Evolutionary conservation across 2,113 vertebrate genomes (phyloP).

Genomic region (Ovis canadensis): DNA sequence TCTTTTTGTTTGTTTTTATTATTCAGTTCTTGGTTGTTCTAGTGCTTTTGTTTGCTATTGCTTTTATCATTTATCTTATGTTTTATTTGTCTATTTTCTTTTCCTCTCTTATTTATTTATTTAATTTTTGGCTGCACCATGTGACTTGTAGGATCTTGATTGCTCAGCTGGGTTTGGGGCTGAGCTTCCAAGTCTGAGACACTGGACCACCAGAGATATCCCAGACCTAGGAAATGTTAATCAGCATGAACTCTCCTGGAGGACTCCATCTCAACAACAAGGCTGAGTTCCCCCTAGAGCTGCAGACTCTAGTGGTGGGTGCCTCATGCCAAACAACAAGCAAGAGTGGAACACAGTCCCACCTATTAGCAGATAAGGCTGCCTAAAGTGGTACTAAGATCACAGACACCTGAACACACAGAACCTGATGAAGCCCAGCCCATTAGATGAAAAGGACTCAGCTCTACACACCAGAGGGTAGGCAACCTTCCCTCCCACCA

Average conservation of each 20-base stretch:
- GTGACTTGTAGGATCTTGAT: not conserved
- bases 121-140: not conserved
- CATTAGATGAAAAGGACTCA: not conserved
- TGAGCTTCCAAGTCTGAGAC: not conserved
- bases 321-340: not conserved
- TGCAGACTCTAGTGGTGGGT: not conserved
- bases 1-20: not conserved
- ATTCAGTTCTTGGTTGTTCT: not conserved
- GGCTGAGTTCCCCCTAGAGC: not conserved
- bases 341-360: not conserved
- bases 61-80: not conserved
- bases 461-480: not conserved
- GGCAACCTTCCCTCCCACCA: not conserved
- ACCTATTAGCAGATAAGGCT: not conserved
- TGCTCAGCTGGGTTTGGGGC: not conserved
- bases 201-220: not conserved
- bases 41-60: not conserved
- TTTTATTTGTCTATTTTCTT: not conserved
- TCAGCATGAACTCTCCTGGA: not conserved
- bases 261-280: not conserved
- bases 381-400: not conserved
- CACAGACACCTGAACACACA: not conserved
- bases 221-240: not conserved
- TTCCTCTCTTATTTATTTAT: not conserved
- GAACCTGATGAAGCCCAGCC: not conserved